Evolutionary conservation across 2,113 vertebrate genomes (phyloP), one percentile per base, ranked within the genome.

Genomic region (Neopipo cinnamomea): DNA sequence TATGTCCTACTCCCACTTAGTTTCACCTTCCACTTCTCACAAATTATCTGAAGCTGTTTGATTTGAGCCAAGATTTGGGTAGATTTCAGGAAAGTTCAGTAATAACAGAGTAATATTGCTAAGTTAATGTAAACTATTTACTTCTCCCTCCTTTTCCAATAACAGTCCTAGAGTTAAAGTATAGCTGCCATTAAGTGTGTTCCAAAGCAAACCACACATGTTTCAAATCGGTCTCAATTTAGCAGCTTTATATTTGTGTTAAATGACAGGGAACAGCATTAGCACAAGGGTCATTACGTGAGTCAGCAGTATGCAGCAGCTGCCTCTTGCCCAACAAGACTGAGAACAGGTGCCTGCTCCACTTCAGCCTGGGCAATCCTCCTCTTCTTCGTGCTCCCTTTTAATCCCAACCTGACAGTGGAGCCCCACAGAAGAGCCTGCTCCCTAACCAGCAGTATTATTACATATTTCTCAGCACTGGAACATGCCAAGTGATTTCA

Each of bases 181-280:
- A 80, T 9, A 86, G 63, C 83, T 42, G 39, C 83, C 66, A 85
- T 92, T 84, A 87, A 76, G 44, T 25, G 11, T 68, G 61, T 80
- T 86, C 85, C 73, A 91, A 89, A 91, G 71, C 77, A 88, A 96
- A 81, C 61, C 74, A 92, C 7, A 0, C 58, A n/a, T 6, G 22
- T 81, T 93, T 74, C 77, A 85, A 91, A 86, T 67, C 7, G 10
- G 37, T 92, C 91, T 91, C 92, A 52, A 84, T 80, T 94, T 94
- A 95, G 87, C 42, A 55, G 91, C 65, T 90, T 95, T 95, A 93
- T 97, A 96, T 96, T 91, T 94, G 81, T 74, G 84, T 93, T 89
- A 91, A 95, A 96, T 95, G 88, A 96, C 28, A 94, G 83, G 81
- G 95, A 92, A 92, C 68, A 72, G 72, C 91, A 84, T 66, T 90